Evolutionary conservation across 2,888 invertebrate species (phyloP), one percentile per base, ranked within the genome.

Genomic region (Drosophila phalerata): DNA sequence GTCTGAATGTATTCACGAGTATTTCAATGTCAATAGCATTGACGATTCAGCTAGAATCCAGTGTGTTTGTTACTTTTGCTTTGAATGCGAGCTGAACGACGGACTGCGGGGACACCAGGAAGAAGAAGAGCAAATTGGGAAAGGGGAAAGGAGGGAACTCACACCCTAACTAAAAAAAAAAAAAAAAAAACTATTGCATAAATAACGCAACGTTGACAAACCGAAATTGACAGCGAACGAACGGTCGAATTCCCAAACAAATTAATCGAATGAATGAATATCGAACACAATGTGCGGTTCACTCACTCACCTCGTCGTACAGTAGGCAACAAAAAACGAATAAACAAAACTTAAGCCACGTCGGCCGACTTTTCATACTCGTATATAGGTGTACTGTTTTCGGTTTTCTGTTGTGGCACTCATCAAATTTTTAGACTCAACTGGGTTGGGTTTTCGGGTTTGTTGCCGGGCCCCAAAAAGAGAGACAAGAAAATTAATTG

Each of bases 1-100:
- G 45, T 55, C 37, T 49, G 15, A 17, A 49, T 38, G 11, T 64
- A 37, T 68, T 70, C 67, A 72, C 75, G 45, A 64, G 63, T 47
- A 70, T 71, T 79, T 87, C 85, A 85, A 82, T 87, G 85, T 76
- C 87, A 85, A 78, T 85, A 76, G 61, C 70, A 77, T 77, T 87
- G 82, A 70, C 87, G 68, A 78, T 60, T 85, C 85, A 87, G 76
- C 87, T 75, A 58, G 69, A 83, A 77, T 79, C 65, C 69, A 69
- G 49, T 67, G 48, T 52, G 45, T 51, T 61, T 67, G 60, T 61
- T 51, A 60, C 72, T 70, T 40, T 74, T 49, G 53, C 62, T 68
- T 13, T 43, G 13, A 22, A 13, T 22, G 13, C 9, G 22, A 6
- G 3, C 49, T 45, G 37, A 52, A 34, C 17, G 17, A 3, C 11